Percentiles rank a stretch among this genome's conserved stretches.
These are phyloP conservation scores for Astreopora myriophthalma DNA, from an alignment of 64 coral and sea anemone genomes.

Conservation along the genomic window DNA sequence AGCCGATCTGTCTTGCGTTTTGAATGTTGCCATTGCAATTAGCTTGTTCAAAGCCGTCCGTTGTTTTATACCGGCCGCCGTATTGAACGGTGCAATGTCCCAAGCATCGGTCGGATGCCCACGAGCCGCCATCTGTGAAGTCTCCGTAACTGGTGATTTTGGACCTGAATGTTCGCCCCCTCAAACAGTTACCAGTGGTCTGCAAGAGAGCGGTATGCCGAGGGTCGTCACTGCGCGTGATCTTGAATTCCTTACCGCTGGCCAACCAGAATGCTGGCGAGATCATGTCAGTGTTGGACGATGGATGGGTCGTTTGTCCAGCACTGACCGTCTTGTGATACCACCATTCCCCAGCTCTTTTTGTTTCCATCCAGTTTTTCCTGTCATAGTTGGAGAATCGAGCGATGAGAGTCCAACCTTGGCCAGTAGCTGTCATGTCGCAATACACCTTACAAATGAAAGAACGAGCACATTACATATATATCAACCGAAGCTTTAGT, in stretches of 20 bases:
- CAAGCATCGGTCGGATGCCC: not conserved
- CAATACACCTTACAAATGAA: not conserved
- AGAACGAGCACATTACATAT: too few species aligned
- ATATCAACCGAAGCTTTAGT: too few species aligned
- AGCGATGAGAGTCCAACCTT: not conserved
- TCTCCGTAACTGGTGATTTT: slow-evolving; percentile 24
- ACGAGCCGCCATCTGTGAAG: not conserved
- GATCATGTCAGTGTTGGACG: slow-evolving; percentile 43
- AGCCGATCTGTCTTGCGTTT: not conserved
- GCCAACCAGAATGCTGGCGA: slow-evolving; percentile 21
- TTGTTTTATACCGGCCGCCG: not conserved
- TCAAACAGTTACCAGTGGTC: not conserved
- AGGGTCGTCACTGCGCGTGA: slow-evolving; percentile 54
- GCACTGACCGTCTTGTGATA: not conserved
- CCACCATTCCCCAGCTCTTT: slow-evolving; percentile 38
- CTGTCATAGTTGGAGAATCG: slow-evolving; percentile 46
- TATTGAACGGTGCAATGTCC: slow-evolving; percentile 13
- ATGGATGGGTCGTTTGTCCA: not conserved
- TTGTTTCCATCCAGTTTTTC: not conserved
- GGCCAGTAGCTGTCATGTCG: not conserved
- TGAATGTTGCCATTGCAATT: not conserved
- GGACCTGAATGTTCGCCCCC: slow-evolving; percentile 7
- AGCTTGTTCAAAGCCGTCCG: not conserved
- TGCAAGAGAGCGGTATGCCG: not conserved
- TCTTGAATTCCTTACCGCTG: slow-evolving; percentile 44